phyloP scores from a whole-genome alignment of 2,888 invertebrate species.

The Patella pellucida region DNA sequence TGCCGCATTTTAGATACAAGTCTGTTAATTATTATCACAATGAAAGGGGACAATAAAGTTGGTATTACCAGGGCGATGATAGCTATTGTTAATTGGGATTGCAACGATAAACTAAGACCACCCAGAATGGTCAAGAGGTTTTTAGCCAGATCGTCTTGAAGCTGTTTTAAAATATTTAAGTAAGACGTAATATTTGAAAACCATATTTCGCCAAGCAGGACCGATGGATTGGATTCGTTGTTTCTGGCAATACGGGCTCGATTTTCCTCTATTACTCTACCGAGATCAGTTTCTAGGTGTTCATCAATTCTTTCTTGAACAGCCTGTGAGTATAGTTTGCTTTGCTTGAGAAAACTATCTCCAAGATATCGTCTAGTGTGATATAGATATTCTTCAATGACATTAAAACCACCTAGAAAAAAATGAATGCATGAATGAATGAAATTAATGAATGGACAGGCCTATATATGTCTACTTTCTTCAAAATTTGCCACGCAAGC shows the following conservation, averaged over 20 bases:
- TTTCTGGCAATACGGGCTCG: not conserved
- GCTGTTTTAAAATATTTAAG: not conserved
- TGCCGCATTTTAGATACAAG: slow-evolving; percentile 22
- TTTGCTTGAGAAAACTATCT: not conserved
- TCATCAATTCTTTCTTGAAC: not conserved
- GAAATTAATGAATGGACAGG: no score
- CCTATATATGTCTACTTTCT: no score
- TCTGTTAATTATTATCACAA: slow-evolving; percentile 36
- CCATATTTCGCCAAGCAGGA: not conserved
- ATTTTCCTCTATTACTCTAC: not conserved
- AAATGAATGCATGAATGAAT: not conserved
- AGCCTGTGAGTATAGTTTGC: not conserved
- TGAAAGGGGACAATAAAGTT: slow-evolving; percentile 35
- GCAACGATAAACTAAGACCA: not conserved
- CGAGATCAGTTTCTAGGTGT: not conserved
- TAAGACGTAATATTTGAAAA: not conserved
- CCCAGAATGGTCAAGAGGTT: not conserved
- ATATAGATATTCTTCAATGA: not conserved
- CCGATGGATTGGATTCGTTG: not conserved
- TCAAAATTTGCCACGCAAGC: no score
- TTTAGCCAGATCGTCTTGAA: not conserved
- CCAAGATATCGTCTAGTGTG: not conserved
- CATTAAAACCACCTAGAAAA: not conserved
- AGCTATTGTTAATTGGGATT: not conserved
- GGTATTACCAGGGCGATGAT: slow-evolving; percentile 28